These are phyloP conservation scores for Cetoscarus ocellatus DNA, from an alignment of 2,797 vertebrate genomes.

Conservation along the genomic window DNA sequence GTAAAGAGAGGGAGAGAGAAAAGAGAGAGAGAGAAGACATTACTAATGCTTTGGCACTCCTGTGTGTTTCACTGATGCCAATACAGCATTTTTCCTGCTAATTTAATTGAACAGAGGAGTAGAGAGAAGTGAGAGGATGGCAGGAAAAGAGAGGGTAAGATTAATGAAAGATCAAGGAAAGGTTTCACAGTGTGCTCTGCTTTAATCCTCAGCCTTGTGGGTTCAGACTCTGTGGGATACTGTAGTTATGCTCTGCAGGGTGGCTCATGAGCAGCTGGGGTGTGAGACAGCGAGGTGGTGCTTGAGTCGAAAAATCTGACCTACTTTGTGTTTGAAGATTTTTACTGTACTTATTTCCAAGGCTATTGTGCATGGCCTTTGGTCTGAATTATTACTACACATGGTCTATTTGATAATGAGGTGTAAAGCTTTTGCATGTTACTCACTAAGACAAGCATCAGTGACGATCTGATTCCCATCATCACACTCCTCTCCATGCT, in stretches of 20 bases:
- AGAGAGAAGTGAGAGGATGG: constrained; percentile 50
- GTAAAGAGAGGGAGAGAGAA: constrained; percentile 11
- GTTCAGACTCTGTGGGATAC: constrained; percentile 25
- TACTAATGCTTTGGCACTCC: constrained; percentile 74
- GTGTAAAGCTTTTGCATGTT: neutral
- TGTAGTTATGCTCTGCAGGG: constrained; percentile 36
- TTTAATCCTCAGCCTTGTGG: constrained; percentile 49
- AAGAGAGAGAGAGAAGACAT: constrained; percentile 48
- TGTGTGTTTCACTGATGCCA: constrained; percentile 59
- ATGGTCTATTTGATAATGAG: neutral
- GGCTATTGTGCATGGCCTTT: neutral
- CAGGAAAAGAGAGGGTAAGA: constrained; percentile 42
- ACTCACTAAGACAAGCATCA: constrained; percentile 94
- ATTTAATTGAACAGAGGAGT: constrained; percentile 71
- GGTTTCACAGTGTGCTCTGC: constrained; percentile 45
- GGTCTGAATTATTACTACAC: neutral
- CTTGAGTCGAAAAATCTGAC: constrained; percentile 14
- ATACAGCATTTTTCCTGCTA: constrained; percentile 73
- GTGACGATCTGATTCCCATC: constrained; percentile 92
- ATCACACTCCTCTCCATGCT: constrained; percentile 94
- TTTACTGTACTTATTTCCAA: neutral
- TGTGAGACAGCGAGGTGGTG: neutral
- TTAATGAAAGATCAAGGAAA: constrained; percentile 64
- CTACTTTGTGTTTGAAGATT: neutral
- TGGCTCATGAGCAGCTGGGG: constrained; percentile 9